Evolutionary conservation across 2,888 invertebrate genomes (phyloP), one percentile per base, ranked within the genome.

Genomic region (Cheilosia urbana): DNA sequence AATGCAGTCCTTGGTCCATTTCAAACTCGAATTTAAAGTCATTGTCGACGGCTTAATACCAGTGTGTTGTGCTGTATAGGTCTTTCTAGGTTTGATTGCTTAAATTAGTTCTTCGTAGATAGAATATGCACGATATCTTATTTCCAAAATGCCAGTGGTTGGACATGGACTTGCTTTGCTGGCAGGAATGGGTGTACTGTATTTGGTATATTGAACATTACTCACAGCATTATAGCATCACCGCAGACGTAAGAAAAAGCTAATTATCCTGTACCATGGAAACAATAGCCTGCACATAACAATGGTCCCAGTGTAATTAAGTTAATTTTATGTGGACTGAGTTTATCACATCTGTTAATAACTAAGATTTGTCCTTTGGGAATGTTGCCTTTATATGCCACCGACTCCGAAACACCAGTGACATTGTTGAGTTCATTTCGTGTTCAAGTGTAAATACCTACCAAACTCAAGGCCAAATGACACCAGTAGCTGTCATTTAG

Each of bases 281-380:
- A 57, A 34, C 34, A 34, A 17, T 4, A 37, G 30, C 17, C 34
- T 34, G 34, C 11, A 30, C 19, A 34, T 19, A 57, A 17, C 37
- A 19, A 6, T 57, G 37, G 19, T 17, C 19, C 19, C 11, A 15
- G 37, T 37, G 13, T 57, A 55, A 55, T 55, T 55, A 57, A 57
- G 19, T 57, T 57, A 30, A 34, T 19, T 27, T 57, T 19, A 37
- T 57, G 17, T 27, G 13, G 34, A 57, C 34, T 57, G 34, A 19
- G 34, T 34, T 57, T 30, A 57, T 37, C 37, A 34, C 19, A 57
- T 57, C 57, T 57, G 37, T 57, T 47, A 47, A 47, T 47, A 47
- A 47, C 5, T 21, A 37, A 37, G 19, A 37, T 13, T 57, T 55
- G 55, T 55, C 55, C 30, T 34, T 19, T 57, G 11, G 34, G 9